Base-by-base conservation (phyloP, 2,888 invertebrate genomes). In the Amiota communis region DNA sequence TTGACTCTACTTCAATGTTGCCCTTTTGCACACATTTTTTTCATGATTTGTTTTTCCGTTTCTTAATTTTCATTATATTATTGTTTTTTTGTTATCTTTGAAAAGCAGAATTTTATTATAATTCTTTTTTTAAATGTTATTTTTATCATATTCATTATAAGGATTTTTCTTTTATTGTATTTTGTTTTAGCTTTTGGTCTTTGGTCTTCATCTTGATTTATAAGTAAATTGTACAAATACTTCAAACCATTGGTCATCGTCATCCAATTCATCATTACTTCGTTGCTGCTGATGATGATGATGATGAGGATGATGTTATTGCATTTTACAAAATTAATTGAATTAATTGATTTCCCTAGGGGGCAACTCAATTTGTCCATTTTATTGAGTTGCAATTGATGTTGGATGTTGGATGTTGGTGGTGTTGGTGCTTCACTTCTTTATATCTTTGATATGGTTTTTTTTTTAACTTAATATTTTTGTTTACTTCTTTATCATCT, bases 1-100 rank as follows among this genome's bases (percentile, higher is more conserved):
- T 85, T 83, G 53, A 51, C 67, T 68, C 51, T 68, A 68, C 51
- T 68, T 68, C 36, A 68, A 51, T 68, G 51, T 36, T 68, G 67
- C 17, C 20, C 20, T 51, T 20, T 68, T 68, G 23, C 9, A 36
- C 9, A 11, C 49, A 4, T 17, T 65, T 65, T 48, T 65, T 65
- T 65, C 36, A 23, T 46, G 13, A 15, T 53, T 53, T 53, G n/a
- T 15, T 64, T 64, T 8, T 64, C 63, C 49, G 65, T 49, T 15
- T 63, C 13, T 53, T 53, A n/a, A n/a, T 12, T 12, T n/a, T 12
- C 53, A n/a, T 53, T n/a, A 15, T 3, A 6, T 53, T 11, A 6
- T 53, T 53, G n/a, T 53, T 53, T 53, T 53, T 9, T 53, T 53
- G n/a, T n/a, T 53, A 15, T 53, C n/a, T 8, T 53, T 53, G 53